phyloP scores from a whole-genome alignment of 1,140 invertebrate species.

The Zaprionus kolodkinae region DNA sequence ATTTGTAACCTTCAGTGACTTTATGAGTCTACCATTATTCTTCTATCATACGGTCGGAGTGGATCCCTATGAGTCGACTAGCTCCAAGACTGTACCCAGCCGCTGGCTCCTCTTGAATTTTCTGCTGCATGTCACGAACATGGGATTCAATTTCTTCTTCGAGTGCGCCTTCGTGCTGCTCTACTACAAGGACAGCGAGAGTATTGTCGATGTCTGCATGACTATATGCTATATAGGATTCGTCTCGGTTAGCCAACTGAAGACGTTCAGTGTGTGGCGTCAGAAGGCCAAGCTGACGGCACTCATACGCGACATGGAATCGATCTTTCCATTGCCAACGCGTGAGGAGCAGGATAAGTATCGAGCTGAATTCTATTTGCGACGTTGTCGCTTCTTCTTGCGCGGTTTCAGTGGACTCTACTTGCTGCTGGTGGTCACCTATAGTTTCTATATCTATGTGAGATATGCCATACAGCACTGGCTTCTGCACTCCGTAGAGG shows the following conservation, averaged over 20 bases:
- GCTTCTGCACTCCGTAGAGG: conserved; percentile 12
- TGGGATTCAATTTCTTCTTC: conserved; percentile 29
- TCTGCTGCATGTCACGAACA: conserved; percentile 26
- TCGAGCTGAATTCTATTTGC: conserved; percentile 23
- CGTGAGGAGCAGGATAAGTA: conserved; percentile 26
- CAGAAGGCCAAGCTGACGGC: conserved; percentile 40
- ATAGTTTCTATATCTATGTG: conserved; percentile 48
- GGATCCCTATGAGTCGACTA: conserved; percentile 33
- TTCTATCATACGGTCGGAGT: conserved; percentile 43
- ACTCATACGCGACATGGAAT: conserved; percentile 37
- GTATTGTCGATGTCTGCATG: conserved; percentile 57
- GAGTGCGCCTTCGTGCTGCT: conserved; percentile 42
- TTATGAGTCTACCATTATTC: conserved; percentile 45
- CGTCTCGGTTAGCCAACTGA: conserved; percentile 42
- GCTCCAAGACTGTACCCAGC: not conserved
- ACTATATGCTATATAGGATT: conserved; percentile 56
- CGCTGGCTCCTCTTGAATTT: conserved; percentile 21
- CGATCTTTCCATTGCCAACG: conserved; percentile 44
- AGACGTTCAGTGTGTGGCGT: conserved; percentile 45
- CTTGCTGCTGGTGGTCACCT: conserved; percentile 48
- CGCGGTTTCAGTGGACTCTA: conserved; percentile 45
- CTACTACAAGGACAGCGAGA: conserved; percentile 19
- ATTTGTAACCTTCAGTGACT: conserved; percentile 39
- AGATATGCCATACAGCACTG: conserved; percentile 41
- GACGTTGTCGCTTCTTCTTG: conserved; percentile 22